phyloP scores from a whole-genome alignment of 2,113 vertebrate species.

The Myotis lucifugus region DNA sequence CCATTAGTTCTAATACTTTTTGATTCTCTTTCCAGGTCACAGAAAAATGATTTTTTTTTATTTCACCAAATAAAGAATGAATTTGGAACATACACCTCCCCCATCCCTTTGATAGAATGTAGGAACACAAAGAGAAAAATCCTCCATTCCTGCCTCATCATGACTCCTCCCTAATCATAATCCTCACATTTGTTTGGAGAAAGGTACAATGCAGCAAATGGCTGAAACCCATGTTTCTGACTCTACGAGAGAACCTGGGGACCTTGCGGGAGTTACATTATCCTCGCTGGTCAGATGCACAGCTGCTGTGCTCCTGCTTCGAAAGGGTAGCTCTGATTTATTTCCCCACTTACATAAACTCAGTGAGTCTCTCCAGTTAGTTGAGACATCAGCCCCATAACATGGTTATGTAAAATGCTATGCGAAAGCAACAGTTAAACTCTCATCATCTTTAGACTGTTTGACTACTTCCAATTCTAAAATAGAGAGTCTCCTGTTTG shows the following conservation, averaged over 20 bases:
- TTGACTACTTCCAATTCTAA: neutral
- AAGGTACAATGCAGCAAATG: neutral
- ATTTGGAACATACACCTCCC: neutral
- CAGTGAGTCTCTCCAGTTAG: neutral
- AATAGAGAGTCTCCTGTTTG: neutral
- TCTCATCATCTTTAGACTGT: neutral
- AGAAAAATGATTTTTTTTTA: neutral
- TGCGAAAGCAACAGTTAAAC: neutral
- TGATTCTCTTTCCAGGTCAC: neutral
- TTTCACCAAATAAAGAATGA: conserved; percentile 20
- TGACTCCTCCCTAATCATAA: neutral
- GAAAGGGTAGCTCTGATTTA: neutral
- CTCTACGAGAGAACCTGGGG: neutral
- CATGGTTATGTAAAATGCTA: neutral
- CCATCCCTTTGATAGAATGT: neutral
- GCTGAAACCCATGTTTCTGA: neutral
- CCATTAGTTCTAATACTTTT: neutral
- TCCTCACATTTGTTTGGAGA: neutral
- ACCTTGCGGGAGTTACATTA: neutral
- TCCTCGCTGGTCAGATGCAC: neutral
- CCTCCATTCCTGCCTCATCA: neutral
- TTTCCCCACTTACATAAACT: neutral
- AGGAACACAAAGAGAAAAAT: neutral
- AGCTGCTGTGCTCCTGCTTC: neutral
- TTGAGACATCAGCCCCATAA: neutral